phyloP scores from a whole-genome alignment of 2,797 vertebrate genomes.

The Botia kubotai region DNA sequence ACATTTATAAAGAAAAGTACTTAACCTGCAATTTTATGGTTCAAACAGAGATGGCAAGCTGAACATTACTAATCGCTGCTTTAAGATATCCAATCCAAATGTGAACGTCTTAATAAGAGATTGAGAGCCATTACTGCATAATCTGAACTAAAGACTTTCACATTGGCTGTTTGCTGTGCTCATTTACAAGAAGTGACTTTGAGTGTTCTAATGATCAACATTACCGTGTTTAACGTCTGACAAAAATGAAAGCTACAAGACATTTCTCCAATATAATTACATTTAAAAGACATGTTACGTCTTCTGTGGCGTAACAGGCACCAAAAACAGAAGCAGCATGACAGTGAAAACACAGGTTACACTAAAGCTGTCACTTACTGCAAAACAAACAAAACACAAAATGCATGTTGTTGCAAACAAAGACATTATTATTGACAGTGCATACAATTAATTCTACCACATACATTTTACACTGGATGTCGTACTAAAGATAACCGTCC shows the following conservation, averaged over 20 bases:
- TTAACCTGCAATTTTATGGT: too few relatives aligned
- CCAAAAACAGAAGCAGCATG: not conserved
- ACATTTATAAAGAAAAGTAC: too few relatives aligned
- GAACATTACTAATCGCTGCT: too few relatives aligned
- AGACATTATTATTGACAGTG: not conserved
- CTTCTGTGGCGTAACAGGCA: not conserved
- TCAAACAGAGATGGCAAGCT: too few relatives aligned
- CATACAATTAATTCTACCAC: too few relatives aligned
- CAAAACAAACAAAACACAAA: not conserved
- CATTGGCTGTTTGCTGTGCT: slow-evolving; percentile 13
- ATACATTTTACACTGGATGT: too few relatives aligned
- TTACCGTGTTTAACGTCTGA: not conserved
- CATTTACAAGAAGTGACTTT: not conserved
- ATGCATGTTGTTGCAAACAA: not conserved
- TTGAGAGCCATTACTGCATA: not conserved
- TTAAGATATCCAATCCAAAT: not conserved
- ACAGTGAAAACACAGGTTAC: not conserved
- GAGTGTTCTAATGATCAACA: not conserved
- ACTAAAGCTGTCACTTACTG: not conserved
- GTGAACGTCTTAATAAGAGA: not conserved
- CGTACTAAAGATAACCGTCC: too few relatives aligned
- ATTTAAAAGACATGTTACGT: not conserved
- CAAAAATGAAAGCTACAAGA: not conserved
- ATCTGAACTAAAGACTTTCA: slow-evolving; percentile 6
- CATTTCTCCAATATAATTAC: not conserved